A percentile compares a stretch with the other conserved stretches of the same genome.
Conservation (phyloP, 1,140 invertebrate genomes). For the Trichonephila inaurata region DNA sequence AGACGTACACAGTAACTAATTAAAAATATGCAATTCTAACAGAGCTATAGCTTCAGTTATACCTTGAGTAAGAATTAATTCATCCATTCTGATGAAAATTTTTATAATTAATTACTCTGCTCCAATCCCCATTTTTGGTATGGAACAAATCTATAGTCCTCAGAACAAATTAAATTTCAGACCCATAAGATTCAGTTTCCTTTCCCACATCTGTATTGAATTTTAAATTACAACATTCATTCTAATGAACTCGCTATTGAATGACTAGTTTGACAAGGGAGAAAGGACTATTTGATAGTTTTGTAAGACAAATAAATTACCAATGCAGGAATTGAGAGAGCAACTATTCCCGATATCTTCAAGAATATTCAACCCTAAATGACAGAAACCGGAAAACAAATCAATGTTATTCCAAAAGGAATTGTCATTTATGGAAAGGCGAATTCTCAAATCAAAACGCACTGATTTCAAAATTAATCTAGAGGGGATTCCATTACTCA, state of each 20-base stretch:
- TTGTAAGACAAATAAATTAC: neutral
- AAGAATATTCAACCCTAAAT: too few relatives aligned
- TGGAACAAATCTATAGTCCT: neutral
- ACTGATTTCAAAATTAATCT: slow-evolving; percentile 22
- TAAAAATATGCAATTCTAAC: too few relatives aligned
- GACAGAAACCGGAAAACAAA: neutral
- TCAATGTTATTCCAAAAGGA: neutral
- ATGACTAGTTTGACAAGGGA: neutral
- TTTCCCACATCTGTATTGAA: neutral
- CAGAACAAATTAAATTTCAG: neutral
- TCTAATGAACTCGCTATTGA: neutral
- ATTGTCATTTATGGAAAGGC: neutral
- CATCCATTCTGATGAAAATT: neutral
- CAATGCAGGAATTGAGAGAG: neutral
- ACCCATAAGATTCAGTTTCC: neutral
- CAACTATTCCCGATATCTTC: neutral
- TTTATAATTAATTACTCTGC: neutral
- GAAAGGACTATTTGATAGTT: neutral
- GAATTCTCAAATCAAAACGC: slow-evolving; percentile 17
- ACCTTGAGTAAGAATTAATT: too few relatives aligned
- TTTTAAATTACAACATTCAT: neutral
- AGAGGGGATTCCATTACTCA: slow-evolving; percentile 26
- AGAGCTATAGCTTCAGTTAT: too few relatives aligned
- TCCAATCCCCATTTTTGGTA: neutral
- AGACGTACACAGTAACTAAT: too few relatives aligned